phyloP scores from a whole-genome alignment of 1,140 invertebrate species.

The Potamilus streckersoni region DNA sequence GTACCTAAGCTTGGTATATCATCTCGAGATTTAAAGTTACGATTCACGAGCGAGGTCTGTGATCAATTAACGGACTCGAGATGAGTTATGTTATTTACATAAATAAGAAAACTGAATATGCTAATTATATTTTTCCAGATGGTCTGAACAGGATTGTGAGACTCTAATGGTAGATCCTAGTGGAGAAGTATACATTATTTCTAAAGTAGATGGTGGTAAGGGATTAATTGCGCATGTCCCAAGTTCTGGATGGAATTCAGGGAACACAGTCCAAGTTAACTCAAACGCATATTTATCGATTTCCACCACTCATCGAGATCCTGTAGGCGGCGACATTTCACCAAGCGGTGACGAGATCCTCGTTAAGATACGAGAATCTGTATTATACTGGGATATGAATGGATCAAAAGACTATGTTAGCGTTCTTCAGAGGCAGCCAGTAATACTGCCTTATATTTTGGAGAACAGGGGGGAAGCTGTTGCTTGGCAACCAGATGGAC shows the following conservation, averaged over 20 bases:
- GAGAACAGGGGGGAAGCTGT: conserved; percentile 16
- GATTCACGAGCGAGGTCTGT: too few relatives aligned
- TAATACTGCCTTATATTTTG: conserved; percentile 5
- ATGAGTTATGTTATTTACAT: too few relatives aligned
- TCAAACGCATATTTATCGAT: conserved; percentile 2
- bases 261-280: conserved; percentile 8
- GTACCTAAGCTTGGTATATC: too few relatives aligned
- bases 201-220: conserved; percentile 34
- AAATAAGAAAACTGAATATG: too few relatives aligned
- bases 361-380: too few relatives aligned
- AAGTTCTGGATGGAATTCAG: conserved; percentile 29
- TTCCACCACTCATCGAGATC: conserved; percentile 27
- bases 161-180: conserved; percentile 39
- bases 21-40: too few relatives aligned
- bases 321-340: conserved; percentile 37
- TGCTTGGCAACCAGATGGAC: conserved; percentile 17
- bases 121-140: conserved; percentile 19
- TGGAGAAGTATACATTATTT: conserved; percentile 35
- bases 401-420: conserved; percentile 6
- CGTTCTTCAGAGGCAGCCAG: conserved; percentile 3
- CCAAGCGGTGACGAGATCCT: conserved; percentile 16
- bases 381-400: too few relatives aligned
- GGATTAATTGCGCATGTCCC: conserved; percentile 34
- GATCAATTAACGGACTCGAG: too few relatives aligned
- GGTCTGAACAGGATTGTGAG: conserved; percentile 37